Evolutionary conservation across 2,888 invertebrate species (phyloP).

Genomic region (Rotaria socialis): DNA sequence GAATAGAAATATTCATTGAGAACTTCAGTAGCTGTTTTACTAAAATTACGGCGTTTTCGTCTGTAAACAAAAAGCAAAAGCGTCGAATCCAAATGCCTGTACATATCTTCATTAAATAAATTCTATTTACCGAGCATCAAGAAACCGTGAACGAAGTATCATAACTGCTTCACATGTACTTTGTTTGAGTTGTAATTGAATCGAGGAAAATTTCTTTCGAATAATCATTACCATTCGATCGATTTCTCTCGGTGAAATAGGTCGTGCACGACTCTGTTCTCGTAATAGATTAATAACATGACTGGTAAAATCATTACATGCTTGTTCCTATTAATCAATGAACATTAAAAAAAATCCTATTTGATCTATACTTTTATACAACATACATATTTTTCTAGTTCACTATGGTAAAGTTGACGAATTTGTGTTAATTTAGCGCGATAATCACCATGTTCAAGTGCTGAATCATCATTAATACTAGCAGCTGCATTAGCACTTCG

Average conservation of each 20-base stretch:
- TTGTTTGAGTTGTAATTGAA: slow-evolving; percentile 82
- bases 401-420: slow-evolving; percentile 95
- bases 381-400: slow-evolving; percentile 83
- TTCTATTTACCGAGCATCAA: slow-evolving; percentile 64
- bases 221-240: slow-evolving; percentile 68
- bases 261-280: slow-evolving; percentile 91
- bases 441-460: slow-evolving; percentile 98
- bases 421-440: slow-evolving; percentile 96
- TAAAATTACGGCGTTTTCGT: slow-evolving; percentile 90
- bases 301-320: slow-evolving; percentile 98
- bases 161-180: slow-evolving; percentile 99
- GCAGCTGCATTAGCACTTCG: slow-evolving; percentile 54
- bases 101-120: background rate
- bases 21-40: slow-evolving; percentile 98
- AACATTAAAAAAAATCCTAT: background rate
- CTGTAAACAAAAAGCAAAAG: background rate
- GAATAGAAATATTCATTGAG: slow-evolving; percentile 99
- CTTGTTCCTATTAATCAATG: slow-evolving; percentile 61
- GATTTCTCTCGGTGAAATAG: slow-evolving; percentile 95
- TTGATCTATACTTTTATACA: background rate
- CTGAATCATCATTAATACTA: slow-evolving; percentile 55
- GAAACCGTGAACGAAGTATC: slow-evolving; percentile 81
- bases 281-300: slow-evolving; percentile 95
- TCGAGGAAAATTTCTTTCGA: slow-evolving; percentile 60
- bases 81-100: too few relatives aligned